Conservation (phyloP, 2,797 vertebrate species). For the Champsocephalus esox region DNA sequence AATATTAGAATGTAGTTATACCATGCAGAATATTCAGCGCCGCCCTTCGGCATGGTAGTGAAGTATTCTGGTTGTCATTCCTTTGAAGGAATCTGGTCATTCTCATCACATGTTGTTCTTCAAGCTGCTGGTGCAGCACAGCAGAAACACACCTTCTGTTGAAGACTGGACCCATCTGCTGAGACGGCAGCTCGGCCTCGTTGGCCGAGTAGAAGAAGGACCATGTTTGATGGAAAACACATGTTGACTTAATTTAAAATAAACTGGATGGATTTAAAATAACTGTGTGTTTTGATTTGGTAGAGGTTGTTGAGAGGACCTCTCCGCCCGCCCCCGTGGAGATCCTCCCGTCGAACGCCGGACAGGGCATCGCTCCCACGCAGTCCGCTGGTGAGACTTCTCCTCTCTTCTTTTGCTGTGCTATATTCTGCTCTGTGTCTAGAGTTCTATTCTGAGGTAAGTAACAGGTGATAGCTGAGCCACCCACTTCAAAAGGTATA, state of each 20-base stretch:
- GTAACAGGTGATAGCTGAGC: slow-evolving; percentile 20
- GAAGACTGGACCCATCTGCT: background rate
- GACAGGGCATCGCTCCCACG: slow-evolving; percentile 94
- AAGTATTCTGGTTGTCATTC: background rate
- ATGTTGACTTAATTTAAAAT: background rate
- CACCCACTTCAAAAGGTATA: too few relatives aligned
- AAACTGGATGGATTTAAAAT: background rate
- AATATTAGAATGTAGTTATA: background rate
- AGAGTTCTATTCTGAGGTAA: background rate
- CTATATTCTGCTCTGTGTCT: background rate
- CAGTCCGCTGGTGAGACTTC: slow-evolving; percentile 90
- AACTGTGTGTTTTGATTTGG: slow-evolving; percentile 37
- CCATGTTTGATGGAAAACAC: background rate
- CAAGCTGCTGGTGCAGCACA: background rate
- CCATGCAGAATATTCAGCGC: background rate
- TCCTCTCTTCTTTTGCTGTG: background rate
- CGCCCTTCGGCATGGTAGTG: background rate
- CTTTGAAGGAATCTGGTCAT: background rate
- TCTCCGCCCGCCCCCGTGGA: slow-evolving; percentile 93
- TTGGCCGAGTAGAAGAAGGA: background rate
- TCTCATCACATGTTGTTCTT: background rate
- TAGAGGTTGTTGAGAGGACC: slow-evolving; percentile 92
- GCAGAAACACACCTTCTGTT: too few relatives aligned
- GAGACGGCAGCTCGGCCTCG: background rate
- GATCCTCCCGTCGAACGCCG: slow-evolving; percentile 92